Evolutionary conservation across 2,797 vertebrate genomes (phyloP).

Genomic region (Gouania willdenowi): DNA sequence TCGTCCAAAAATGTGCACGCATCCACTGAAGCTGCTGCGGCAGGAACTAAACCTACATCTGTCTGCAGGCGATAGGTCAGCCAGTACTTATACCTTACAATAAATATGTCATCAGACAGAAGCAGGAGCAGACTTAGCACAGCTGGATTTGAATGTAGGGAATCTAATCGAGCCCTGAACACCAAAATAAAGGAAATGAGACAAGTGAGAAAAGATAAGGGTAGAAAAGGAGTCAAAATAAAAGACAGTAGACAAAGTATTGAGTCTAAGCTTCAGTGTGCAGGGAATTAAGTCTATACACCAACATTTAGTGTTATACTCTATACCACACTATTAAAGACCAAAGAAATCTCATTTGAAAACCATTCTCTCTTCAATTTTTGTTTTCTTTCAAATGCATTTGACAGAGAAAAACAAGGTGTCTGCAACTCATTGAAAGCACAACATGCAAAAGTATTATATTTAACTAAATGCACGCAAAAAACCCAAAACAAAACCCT

Average conservation of each 20-base stretch:
- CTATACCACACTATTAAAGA: no score
- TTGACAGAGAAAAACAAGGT: no score
- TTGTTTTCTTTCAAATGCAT: no score
- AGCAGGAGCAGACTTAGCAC: not conserved
- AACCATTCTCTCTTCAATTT: no score
- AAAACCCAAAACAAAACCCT: no score
- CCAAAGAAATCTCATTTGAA: no score
- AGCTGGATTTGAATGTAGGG: not conserved
- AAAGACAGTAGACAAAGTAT: slow-evolving; percentile 16
- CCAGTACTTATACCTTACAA: slow-evolving; percentile 5
- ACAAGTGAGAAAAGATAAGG: slow-evolving; percentile 4
- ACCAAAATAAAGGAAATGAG: not conserved
- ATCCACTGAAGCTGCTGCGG: slow-evolving; percentile 36
- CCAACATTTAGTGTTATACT: no score
- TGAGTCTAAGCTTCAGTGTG: slow-evolving; percentile 40
- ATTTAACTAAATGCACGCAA: no score
- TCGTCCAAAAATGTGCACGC: slow-evolving; percentile 16
- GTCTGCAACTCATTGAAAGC: no score
- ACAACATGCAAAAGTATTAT: no score
- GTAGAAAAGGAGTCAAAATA: not conserved
- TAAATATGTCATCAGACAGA: slow-evolving; percentile 5
- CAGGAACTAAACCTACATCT: slow-evolving; percentile 26
- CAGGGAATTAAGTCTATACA: slow-evolving; percentile 28
- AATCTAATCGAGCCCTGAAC: not conserved
- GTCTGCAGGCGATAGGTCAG: slow-evolving; percentile 47